Evolutionary conservation across 2,888 invertebrate genomes (phyloP), one percentile per base, ranked within the genome.

Genomic region (Meloe dianella): DNA sequence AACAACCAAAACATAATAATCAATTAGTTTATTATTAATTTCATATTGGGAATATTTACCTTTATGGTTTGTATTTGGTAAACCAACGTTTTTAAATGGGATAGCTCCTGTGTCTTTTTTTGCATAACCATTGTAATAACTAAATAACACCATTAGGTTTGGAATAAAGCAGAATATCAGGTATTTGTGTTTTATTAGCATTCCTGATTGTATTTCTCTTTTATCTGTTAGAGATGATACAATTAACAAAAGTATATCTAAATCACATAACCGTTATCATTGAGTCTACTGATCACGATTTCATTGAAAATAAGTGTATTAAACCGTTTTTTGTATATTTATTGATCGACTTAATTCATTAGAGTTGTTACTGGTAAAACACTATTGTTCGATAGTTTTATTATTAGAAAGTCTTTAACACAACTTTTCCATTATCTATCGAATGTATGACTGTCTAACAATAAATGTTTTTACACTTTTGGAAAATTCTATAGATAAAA

Each of bases 151-250:
- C 66, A 69, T 69, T 17, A 66, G 35, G 35, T 69, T 66, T 58
- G 69, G 66, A 20, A 69, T 64, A 7, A 69, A n/a, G 22, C 66
- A 69, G 60, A 69, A 64, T 8, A 69, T 29, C 6, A 69, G 66
- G 61, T 69, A 69, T 61, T 64, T 66, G 27, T 66, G n/a, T 41
- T 24, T 64, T 30, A 17, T 32, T 6, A 66, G 29, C 20, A 66
- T 60, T 56, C 57, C 51, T 10, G 60, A 27, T 68, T 68, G 64
- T 20, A 47, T 47, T 1, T 3, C 27, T 27, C 4, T 27, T 27
- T 27, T 27, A 4, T 27, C 27, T 27, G 4, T 27, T 27, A 27
- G 27, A 27, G 27, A 27, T 27, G 27, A 27, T 27, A 27, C n/a
- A n/a, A n/a, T n/a, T n/a, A n/a, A n/a, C n/a, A n/a, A n/a, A n/a